These are phyloP conservation scores for Lysiphlebus fabarum DNA, from an alignment of 1,140 invertebrate genomes.

Conservation along the genomic window DNA sequence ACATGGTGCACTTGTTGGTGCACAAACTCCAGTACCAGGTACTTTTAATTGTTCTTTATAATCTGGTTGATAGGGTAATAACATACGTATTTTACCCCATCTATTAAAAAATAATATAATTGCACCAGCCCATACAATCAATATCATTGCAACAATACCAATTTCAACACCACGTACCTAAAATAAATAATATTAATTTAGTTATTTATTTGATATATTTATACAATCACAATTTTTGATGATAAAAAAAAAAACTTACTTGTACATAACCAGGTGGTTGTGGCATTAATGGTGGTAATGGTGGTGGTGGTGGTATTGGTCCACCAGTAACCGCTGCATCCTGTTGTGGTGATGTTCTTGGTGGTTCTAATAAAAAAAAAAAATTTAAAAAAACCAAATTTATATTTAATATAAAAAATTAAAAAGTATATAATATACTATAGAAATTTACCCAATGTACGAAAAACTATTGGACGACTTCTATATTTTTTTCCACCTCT, in stretches of 20 bases:
- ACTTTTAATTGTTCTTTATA: constrained; percentile 83
- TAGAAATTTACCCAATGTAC: constrained; percentile 67
- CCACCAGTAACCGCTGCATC: constrained; percentile 59
- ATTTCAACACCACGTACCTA: constrained; percentile 82
- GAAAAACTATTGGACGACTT: constrained; percentile 80
- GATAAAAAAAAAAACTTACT: constrained; percentile 32
- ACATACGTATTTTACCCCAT: constrained; percentile 91
- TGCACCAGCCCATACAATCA: constrained; percentile 83
- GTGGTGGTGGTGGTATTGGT: constrained; percentile 44
- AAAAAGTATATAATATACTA: too few relatives aligned
- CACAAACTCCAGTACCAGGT: constrained; percentile 71
- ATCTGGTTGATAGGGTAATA: constrained; percentile 86
- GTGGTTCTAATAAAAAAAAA: constrained; percentile 59
- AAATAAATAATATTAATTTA: not conserved
- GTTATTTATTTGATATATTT: too few relatives aligned
- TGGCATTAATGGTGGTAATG: constrained; percentile 45
- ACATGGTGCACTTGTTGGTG: constrained; percentile 56
- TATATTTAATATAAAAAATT: constrained; percentile 3
- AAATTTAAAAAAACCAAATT: too few relatives aligned
- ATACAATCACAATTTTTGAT: too few relatives aligned
- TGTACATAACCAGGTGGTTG: constrained; percentile 50
- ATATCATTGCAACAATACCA: constrained; percentile 79
- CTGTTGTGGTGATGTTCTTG: constrained; percentile 68
- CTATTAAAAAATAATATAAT: constrained; percentile 87
- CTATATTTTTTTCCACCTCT: constrained; percentile 73